Percentiles rank a stretch among this genome's conserved stretches.
Evolutionary conservation across 2,113 vertebrate species (phyloP).

Genomic region (Tenebrosternarchus preto): DNA sequence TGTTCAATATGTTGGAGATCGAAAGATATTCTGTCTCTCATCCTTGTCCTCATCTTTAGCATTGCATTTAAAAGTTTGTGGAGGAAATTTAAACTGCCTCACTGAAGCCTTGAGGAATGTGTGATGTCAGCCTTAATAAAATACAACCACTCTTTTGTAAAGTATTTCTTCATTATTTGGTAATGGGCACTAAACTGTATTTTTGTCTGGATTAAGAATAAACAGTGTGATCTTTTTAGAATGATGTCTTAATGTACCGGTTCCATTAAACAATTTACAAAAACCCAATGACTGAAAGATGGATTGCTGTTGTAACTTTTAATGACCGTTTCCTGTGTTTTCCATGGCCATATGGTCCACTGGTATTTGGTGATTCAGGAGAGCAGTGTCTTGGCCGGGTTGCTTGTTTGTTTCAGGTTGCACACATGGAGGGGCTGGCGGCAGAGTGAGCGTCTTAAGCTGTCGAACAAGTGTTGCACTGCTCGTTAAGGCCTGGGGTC

Average conservation of each 20-base stretch:
- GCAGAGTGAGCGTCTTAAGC: slow-evolving; percentile 42
- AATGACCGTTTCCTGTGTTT: neutral
- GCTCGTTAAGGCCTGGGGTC: slow-evolving; percentile 48
- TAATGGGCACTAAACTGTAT: neutral
- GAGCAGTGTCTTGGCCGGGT: slow-evolving; percentile 5
- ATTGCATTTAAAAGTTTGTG: slow-evolving; percentile 12
- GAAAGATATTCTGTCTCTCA: slow-evolving; percentile 8
- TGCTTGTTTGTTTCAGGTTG: slow-evolving; percentile 32
- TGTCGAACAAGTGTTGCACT: slow-evolving; percentile 50
- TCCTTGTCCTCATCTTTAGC: neutral
- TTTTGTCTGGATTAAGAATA: neutral
- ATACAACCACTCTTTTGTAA: slow-evolving; percentile 5
- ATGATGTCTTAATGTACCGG: neutral
- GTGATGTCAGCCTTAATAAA: slow-evolving; percentile 1
- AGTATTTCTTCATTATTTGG: slow-evolving; percentile 16
- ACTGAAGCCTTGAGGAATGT: slow-evolving; percentile 9
- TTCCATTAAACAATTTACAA: neutral
- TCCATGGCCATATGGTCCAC: neutral
- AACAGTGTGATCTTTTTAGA: neutral
- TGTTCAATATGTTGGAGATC: slow-evolving; percentile 22
- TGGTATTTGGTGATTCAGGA: slow-evolving; percentile 10
- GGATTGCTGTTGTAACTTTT: neutral
- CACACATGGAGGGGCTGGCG: slow-evolving; percentile 36
- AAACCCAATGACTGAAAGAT: neutral
- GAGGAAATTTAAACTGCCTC: slow-evolving; percentile 1